Evolutionary conservation across 2,797 vertebrate genomes (phyloP).

Genomic region (Molothrus ater): DNA sequence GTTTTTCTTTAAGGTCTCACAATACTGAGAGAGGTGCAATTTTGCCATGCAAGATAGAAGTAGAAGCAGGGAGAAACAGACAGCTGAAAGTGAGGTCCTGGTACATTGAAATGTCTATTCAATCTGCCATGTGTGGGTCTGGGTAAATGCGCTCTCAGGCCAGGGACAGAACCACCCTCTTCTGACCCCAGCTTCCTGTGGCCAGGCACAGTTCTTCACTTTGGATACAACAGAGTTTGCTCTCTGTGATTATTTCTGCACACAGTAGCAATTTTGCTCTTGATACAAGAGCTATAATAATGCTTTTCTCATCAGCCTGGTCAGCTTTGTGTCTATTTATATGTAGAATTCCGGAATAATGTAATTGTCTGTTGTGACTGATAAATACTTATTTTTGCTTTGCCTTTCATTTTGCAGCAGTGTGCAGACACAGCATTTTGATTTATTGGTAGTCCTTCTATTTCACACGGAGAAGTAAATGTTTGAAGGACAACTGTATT

Average conservation of each 20-base stretch:
- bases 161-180: neutral
- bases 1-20: neutral
- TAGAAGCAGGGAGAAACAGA: neutral
- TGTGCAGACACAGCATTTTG: neutral
- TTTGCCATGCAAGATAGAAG: neutral
- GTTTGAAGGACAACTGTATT: neutral
- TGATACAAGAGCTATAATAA: neutral
- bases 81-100: neutral
- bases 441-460: neutral
- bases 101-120: neutral
- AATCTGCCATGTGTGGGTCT: neutral
- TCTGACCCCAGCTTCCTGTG: fast-evolving
- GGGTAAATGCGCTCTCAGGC: neutral
- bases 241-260: neutral
- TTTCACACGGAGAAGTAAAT: neutral
- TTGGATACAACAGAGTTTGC: neutral
- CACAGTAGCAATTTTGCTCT: neutral
- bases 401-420: neutral
- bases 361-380: neutral
- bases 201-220: neutral
- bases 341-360: neutral
- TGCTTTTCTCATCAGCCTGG: neutral
- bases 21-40: neutral
- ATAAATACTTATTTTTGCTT: neutral
- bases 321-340: neutral